A percentile compares a stretch with the other conserved stretches of the same genome.
phyloP scores from a whole-genome alignment of 2,113 vertebrate species.

The Hylia prasina region DNA sequence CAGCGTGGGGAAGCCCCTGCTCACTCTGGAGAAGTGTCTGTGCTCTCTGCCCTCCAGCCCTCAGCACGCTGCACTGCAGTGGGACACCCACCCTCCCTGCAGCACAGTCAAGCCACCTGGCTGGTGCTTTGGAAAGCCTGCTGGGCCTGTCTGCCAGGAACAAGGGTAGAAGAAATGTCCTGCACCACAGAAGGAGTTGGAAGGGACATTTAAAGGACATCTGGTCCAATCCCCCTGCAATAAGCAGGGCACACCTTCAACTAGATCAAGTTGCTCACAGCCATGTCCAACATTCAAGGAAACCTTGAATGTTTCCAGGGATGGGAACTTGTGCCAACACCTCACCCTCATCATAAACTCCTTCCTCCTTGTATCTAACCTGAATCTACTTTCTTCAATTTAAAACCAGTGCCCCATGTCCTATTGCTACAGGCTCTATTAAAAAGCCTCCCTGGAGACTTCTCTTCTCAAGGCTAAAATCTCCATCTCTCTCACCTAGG shows the following conservation, averaged over 20 bases:
- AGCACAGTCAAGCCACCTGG: neutral
- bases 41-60: neutral
- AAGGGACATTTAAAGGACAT: neutral
- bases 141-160: neutral
- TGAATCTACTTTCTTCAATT: neutral
- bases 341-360: neutral
- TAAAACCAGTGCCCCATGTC: neutral
- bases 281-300: neutral
- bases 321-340: neutral
- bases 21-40: neutral
- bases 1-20: neutral
- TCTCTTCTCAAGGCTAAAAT: neutral
- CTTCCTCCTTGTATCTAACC: neutral
- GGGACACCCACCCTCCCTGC: neutral
- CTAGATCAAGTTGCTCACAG: neutral
- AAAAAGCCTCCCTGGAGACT: neutral
- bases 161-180: neutral
- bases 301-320: neutral
- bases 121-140: neutral
- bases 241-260: neutral
- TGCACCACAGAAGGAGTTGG: neutral
- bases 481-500: neutral
- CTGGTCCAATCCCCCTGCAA: neutral
- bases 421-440: neutral
- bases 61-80: neutral